A percentile compares a stretch with the other conserved stretches of the same genome.
Conservation (phyloP, 1,140 invertebrate species). For the Hylaeus anthracinus region DNA sequence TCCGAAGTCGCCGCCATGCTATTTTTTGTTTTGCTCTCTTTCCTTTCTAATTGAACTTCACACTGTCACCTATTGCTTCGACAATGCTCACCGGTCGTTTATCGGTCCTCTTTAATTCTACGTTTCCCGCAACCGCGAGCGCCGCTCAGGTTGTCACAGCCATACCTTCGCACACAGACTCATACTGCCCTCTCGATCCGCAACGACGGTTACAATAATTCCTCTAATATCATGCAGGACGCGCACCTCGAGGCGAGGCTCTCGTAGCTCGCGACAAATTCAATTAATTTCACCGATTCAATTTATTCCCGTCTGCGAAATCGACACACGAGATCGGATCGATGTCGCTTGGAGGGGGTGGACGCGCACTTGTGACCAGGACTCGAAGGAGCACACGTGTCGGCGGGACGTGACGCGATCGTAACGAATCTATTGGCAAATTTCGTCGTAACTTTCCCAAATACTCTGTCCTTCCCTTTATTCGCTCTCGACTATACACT, state of each 20-base stretch:
- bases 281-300: not conserved
- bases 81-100: slow-evolving; percentile 14
- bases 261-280: not conserved
- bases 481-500: too few relatives aligned
- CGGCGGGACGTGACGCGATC: too few relatives aligned
- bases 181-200: not conserved
- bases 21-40: not conserved
- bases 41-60: slow-evolving; percentile 29
- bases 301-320: slow-evolving; percentile 5
- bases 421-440: too few relatives aligned
- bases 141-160: not conserved
- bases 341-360: not conserved
- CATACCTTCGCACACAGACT: not conserved
- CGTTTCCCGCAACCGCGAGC: too few relatives aligned
- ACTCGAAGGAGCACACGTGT: too few relatives aligned
- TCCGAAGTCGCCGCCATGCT: slow-evolving; percentile 60
- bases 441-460: too few relatives aligned
- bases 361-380: too few relatives aligned
- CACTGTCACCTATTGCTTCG: slow-evolving; percentile 36
- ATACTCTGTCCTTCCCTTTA: too few relatives aligned
- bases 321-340: not conserved
- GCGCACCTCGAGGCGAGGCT: not conserved
- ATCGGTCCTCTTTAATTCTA: not conserved
- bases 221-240: not conserved
- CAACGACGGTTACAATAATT: not conserved